phyloP scores from a whole-genome alignment of 2,888 invertebrate genomes.

The Hydroisotoma schaefferi region DNA sequence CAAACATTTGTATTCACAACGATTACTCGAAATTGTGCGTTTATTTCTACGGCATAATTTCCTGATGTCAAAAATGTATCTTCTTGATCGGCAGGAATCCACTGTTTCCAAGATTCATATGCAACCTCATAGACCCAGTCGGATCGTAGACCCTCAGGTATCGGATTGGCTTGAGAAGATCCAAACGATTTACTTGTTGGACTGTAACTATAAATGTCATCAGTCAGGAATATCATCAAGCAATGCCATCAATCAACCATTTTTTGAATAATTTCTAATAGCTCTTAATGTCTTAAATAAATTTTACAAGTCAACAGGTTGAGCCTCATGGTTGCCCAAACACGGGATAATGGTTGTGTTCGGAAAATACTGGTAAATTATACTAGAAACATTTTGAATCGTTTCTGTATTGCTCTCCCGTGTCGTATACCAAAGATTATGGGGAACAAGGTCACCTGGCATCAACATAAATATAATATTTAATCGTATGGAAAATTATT shows the following conservation, averaged over 20 bases:
- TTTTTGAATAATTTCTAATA: too few relatives aligned
- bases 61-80: conserved; percentile 48
- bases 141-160: conserved; percentile 51
- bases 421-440: conserved; percentile 56
- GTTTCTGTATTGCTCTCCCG: conserved; percentile 45
- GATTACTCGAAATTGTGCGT: conserved; percentile 54
- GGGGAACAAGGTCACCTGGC: conserved; percentile 56
- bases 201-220: too few relatives aligned
- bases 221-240: too few relatives aligned
- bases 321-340: conserved; percentile 59
- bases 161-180: conserved; percentile 34
- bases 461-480: too few relatives aligned
- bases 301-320: conserved; percentile 57
- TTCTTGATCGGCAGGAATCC: conserved; percentile 51
- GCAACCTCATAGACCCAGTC: conserved; percentile 56
- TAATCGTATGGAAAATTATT: too few relatives aligned
- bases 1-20: conserved; percentile 58
- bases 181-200: conserved; percentile 45
- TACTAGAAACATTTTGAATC: conserved; percentile 32
- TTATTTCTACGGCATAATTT: conserved; percentile 55
- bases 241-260: too few relatives aligned
- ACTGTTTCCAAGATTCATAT: conserved; percentile 53
- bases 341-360: conserved; percentile 55
- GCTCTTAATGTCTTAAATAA: too few relatives aligned
- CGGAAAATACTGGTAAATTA: conserved; percentile 49